Conservation (phyloP, 2,888 invertebrate species). For the Oligia fasciuncula region DNA sequence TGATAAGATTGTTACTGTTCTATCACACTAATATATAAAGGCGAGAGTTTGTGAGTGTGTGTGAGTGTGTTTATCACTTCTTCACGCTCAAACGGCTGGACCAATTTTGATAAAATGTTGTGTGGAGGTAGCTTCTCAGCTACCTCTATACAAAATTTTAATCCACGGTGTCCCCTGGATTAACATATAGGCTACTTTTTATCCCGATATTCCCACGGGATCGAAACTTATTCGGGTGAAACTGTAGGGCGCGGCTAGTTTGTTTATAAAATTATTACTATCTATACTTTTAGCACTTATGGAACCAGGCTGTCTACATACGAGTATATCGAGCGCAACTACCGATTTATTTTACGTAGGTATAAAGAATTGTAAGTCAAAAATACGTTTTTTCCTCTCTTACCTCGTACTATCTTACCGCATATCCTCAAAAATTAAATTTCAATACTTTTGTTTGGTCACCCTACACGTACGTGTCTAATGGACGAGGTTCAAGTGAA, state of each 20-base stretch:
- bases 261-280: background rate
- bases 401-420: background rate
- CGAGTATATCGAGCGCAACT: background rate
- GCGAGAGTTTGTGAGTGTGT: too few species aligned
- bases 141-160: too few species aligned
- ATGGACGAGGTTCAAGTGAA: constrained; percentile 59
- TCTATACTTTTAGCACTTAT: background rate
- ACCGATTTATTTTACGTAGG: background rate
- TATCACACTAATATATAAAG: too few species aligned
- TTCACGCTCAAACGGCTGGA: too few species aligned
- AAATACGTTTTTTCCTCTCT: background rate
- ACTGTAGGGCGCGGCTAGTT: too few species aligned
- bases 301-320: background rate
- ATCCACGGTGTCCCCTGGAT: too few species aligned
- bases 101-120: too few species aligned
- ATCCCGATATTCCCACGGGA: too few species aligned
- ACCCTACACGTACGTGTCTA: constrained; percentile 58
- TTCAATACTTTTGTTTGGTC: background rate
- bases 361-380: background rate
- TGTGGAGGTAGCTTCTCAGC: too few species aligned
- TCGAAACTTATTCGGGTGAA: too few species aligned
- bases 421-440: background rate
- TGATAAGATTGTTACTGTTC: background rate
- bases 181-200: too few species aligned
- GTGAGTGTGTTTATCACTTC: too few species aligned